Evolutionary conservation across 2,113 vertebrate genomes (phyloP).

Genomic region (Eira barbara): DNA sequence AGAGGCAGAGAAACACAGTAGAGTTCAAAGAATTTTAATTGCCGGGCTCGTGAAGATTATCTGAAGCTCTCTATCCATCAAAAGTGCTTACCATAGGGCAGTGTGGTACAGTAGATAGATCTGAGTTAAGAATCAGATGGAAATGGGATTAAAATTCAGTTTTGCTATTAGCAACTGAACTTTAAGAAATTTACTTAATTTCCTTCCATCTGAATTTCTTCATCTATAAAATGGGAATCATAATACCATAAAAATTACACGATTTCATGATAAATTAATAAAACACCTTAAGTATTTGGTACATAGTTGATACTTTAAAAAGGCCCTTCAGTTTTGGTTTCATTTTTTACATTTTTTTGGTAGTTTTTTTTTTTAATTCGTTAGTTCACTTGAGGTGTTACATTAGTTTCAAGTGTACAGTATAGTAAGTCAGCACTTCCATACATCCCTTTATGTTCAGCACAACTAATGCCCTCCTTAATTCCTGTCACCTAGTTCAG

Average conservation of each 20-base stretch:
- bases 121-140: background rate
- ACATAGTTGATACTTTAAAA: background rate
- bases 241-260: background rate
- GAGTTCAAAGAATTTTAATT: conserved; percentile 38
- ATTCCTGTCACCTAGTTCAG: background rate
- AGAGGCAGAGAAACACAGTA: background rate
- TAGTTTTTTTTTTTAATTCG: background rate
- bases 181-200: background rate
- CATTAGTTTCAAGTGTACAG: background rate
- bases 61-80: conserved; percentile 4
- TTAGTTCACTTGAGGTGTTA: background rate
- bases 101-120: background rate
- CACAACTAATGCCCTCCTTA: background rate
- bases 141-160: conserved; percentile 21
- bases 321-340: background rate
- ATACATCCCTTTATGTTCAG: background rate
- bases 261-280: background rate
- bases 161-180: background rate
- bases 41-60: conserved; percentile 18
- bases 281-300: background rate
- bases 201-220: background rate
- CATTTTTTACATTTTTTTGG: background rate
- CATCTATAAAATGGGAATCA: background rate
- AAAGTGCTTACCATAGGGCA: background rate
- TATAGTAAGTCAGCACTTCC: background rate